Evolutionary conservation across 1,140 invertebrate species (phyloP), one percentile per base, ranked within the genome.

Genomic region (Calosoma granatense): DNA sequence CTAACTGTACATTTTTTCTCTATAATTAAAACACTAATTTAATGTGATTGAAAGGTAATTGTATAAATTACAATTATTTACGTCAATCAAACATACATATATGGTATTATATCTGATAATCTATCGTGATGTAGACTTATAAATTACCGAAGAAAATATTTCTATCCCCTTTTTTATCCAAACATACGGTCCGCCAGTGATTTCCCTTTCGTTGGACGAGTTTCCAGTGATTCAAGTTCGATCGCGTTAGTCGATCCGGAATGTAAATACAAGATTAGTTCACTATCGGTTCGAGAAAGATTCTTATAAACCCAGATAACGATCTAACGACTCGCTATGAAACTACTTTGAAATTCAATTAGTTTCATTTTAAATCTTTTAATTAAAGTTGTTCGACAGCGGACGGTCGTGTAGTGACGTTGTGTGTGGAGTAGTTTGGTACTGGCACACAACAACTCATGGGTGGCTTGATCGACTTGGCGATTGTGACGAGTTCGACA

Each of bases 341-440:
- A 47, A 47, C 41, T 47, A 47, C 41, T 47, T 47, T 47, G 15
- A 47, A 47, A 47, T 47, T 47, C 41, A 47, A 47, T 47, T 47
- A 47, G 41, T 47, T 47, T 47, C 41, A 4, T 47, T 47, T 47
- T 47, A 47, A 47, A 47, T 47, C 41, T 47, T 47, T 47, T 47
- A 47, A 47, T 47, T 47, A 47, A 47, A 47, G 41, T 47, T 47
- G 15, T 17, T 47, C 41, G 41, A 47, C 15, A 47, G 9, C 15
- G 17, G 4, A n/a, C n/a, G n/a, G 26, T 36, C 6, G 26, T 36
- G 26, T 36, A 36, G 26, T n/a, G 26, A 36, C 6, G 26, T 36
- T n/a, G 26, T 9, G n/a, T 6, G 26, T 36, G 26, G 26, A 36
- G 26, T n/a, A 9, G 26, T n/a, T 9, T 36, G 26, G 6, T 6